A percentile compares a stretch with the other conserved stretches of the same genome.
phyloP scores from a whole-genome alignment of 2,113 vertebrate genomes.

The Heliornis fulica region DNA sequence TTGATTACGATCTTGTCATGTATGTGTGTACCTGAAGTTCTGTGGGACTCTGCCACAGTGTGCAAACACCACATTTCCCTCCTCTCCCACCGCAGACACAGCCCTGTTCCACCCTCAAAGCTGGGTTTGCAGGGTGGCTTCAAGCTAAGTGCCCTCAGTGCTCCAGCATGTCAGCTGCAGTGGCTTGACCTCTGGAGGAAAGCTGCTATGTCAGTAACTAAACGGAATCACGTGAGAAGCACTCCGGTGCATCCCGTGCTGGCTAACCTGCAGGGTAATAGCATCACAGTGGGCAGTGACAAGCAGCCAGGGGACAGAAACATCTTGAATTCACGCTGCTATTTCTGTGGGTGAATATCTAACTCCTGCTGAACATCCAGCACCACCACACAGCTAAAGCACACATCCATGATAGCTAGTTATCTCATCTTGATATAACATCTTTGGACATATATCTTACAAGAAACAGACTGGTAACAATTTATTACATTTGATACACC shows the following conservation, averaged over 20 bases:
- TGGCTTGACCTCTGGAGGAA: background rate
- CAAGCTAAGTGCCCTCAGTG: background rate
- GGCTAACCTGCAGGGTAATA: background rate
- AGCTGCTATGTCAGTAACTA: background rate
- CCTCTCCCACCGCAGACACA: background rate
- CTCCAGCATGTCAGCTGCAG: background rate
- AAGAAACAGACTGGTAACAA: background rate
- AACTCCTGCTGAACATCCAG: background rate
- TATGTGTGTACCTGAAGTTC: background rate
- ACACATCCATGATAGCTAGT: background rate
- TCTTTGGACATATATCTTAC: background rate
- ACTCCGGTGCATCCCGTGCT: background rate
- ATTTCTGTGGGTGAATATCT: background rate
- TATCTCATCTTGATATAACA: background rate
- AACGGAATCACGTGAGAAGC: background rate
- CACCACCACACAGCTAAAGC: background rate
- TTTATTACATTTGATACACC: background rate
- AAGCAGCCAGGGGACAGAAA: background rate
- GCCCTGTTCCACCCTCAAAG: background rate
- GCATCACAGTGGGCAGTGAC: background rate
- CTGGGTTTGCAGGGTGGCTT: background rate
- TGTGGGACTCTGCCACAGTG: background rate
- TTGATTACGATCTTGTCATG: background rate
- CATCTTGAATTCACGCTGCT: background rate
- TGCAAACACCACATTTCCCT: background rate